Percentiles rank a stretch among this genome's conserved stretches.
Evolutionary conservation across 2,888 invertebrate genomes (phyloP).

Genomic region (Cynaeus angustus): DNA sequence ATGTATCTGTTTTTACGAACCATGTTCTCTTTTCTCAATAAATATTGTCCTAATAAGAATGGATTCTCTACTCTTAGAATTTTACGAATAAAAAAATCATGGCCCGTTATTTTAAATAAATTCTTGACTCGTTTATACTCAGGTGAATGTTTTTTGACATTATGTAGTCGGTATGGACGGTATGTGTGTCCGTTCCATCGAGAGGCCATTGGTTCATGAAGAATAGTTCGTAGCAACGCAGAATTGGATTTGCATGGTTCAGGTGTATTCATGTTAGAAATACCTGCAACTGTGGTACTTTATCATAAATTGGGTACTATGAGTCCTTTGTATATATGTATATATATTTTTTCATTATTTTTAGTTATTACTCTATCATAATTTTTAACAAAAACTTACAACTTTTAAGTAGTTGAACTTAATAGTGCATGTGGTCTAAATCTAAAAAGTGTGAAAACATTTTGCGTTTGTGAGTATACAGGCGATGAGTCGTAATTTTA

Average conservation of each 20-base stretch:
- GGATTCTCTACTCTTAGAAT: slow-evolving; percentile 30
- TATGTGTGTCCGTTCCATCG: slow-evolving; percentile 26
- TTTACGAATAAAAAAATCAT: slow-evolving; percentile 10
- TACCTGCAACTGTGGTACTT: too few species aligned
- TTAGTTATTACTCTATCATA: too few species aligned
- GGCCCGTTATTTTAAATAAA: neutral
- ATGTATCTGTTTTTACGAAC: neutral
- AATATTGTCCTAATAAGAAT: slow-evolving; percentile 7
- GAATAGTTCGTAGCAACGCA: neutral
- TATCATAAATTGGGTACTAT: too few species aligned
- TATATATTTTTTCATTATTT: too few species aligned
- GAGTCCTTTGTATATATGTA: too few species aligned
- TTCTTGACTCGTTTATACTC: slow-evolving; percentile 5
- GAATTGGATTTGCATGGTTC: neutral
- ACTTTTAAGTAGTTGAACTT: too few species aligned
- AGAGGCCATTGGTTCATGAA: neutral
- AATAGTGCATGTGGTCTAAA: too few species aligned
- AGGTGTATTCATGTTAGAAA: neutral
- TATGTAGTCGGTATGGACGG: neutral
- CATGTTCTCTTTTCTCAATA: slow-evolving; percentile 28
- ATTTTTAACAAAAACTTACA: too few species aligned
- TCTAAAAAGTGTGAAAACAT: too few species aligned
- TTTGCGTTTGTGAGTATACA: too few species aligned
- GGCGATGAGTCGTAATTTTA: too few species aligned
- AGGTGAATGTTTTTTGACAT: neutral